phyloP scores from a whole-genome alignment of 2,797 vertebrate species.

The Thamnophis elegans region DNA sequence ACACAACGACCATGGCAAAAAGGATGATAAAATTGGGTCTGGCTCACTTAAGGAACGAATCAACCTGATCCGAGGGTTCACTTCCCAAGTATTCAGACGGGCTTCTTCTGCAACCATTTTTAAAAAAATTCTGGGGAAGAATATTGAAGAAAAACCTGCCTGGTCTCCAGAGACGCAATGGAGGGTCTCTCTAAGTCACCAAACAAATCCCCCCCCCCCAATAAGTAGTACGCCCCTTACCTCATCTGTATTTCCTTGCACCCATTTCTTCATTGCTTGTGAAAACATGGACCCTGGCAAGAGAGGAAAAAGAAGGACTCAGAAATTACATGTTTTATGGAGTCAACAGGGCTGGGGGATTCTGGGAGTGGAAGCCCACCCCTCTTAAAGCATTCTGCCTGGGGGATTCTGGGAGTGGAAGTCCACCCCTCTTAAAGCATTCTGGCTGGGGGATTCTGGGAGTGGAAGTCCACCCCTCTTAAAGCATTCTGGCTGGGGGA shows the following conservation, averaged over 20 bases:
- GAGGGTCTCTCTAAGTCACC: too few species aligned
- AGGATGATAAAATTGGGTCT: too few species aligned
- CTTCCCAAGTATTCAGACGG: neutral
- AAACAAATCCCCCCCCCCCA: too few species aligned
- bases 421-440: too few species aligned
- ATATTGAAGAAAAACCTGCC: too few species aligned
- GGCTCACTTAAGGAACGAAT: neutral
- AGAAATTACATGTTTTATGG: neutral
- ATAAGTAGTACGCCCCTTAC: conserved; percentile 64
- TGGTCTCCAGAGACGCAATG: rapidly evolving
- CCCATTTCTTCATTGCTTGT: conserved; percentile 99
- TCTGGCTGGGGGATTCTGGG: too few species aligned
- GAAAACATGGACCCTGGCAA: conserved; percentile 96
- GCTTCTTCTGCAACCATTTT: neutral
- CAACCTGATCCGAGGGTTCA: neutral
- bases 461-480: too few species aligned
- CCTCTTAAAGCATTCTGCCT: too few species aligned
- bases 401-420: too few species aligned
- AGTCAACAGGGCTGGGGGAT: neutral
- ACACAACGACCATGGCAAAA: too few species aligned
- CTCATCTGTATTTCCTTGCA: conserved; percentile 97
- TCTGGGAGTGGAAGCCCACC: neutral
- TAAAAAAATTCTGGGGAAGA: too few species aligned
- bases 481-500: too few species aligned
- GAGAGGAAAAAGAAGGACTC: neutral